These are phyloP conservation scores for Amphiprion clarkii DNA, from an alignment of 2,797 vertebrate genomes.

Conservation along the genomic window DNA sequence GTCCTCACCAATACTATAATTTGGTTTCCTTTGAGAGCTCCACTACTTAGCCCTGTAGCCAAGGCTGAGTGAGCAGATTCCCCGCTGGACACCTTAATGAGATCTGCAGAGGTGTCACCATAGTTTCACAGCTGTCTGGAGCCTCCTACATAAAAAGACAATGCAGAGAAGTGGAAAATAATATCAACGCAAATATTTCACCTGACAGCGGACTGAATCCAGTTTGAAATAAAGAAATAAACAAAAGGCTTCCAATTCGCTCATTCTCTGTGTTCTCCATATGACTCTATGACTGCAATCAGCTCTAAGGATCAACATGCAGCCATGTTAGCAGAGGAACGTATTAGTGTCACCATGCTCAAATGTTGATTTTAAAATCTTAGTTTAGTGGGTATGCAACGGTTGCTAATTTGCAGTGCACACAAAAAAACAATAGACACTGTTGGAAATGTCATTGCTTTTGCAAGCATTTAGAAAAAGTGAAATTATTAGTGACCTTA, in stretches of 20 bases:
- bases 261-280: neutral
- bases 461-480: neutral
- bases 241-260: neutral
- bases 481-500: neutral
- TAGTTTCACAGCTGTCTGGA: slow-evolving; percentile 76
- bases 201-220: slow-evolving; percentile 23
- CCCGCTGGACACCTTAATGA: slow-evolving; percentile 76
- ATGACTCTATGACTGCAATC: neutral
- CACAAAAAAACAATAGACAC: neutral
- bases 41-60: slow-evolving; percentile 67
- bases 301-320: neutral
- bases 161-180: slow-evolving; percentile 44
- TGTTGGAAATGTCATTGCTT: neutral
- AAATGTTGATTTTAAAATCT: neutral
- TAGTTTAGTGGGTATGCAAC: neutral
- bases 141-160: slow-evolving; percentile 52
- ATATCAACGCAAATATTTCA: slow-evolving; percentile 32
- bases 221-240: slow-evolving; percentile 28
- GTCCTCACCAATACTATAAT: slow-evolving; percentile 63
- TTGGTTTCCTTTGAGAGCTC: slow-evolving; percentile 69
- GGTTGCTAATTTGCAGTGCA: neutral
- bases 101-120: slow-evolving; percentile 77
- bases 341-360: neutral
- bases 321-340: no score
- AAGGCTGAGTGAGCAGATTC: slow-evolving; percentile 70